Evolutionary conservation across 2,888 invertebrate genomes (phyloP), one percentile per base, ranked within the genome.

Genomic region (Branchipolynoe longqiensis): DNA sequence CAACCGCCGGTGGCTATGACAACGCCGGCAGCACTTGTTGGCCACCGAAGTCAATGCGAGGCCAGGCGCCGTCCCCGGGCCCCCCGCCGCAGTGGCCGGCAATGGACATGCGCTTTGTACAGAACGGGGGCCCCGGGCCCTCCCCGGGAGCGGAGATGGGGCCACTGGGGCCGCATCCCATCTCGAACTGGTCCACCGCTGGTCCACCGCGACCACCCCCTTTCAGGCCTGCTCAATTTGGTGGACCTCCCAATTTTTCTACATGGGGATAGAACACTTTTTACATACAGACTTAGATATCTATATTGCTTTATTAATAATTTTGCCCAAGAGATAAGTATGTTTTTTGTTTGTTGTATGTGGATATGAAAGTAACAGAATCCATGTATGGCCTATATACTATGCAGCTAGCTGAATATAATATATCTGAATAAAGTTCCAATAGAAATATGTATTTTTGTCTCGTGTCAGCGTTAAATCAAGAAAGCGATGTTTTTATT

Each of bases 51-150:
- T 25, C 40, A 36, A 78, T 8, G n/a, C n/a, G n/a, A n/a, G n/a
- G n/a, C n/a, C n/a, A n/a, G n/a, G n/a, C n/a, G n/a, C n/a, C n/a
- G n/a, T n/a, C n/a, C n/a, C n/a, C n/a, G n/a, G n/a, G n/a, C n/a
- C n/a, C 56, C 56, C 36, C 25, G 31, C n/a, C 58, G 18, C 28
- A 28, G 38, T 2, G 56, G 41, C 1, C 33, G 40, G n/a, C n/a
- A 2, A 84, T 84, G 84, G 84, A 84, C 84, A 78, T 59, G 58
- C 73, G 84, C 22, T 84, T 33, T 38, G 78, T 84, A 59, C 78
- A 84, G 58, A 74, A 74, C 31, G 36, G 31, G 36, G 31, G 22
- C n/a, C 28, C 33, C 28, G 22, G 81, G 62, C 36, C 83, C 62
- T 1, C 56, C 56, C 56, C 18, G 56, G 25, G 14, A n/a, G 22